Evolutionary conservation across 2,113 vertebrate species (phyloP), one percentile per base, ranked within the genome.

Genomic region (Phyllostomus hastatus): DNA sequence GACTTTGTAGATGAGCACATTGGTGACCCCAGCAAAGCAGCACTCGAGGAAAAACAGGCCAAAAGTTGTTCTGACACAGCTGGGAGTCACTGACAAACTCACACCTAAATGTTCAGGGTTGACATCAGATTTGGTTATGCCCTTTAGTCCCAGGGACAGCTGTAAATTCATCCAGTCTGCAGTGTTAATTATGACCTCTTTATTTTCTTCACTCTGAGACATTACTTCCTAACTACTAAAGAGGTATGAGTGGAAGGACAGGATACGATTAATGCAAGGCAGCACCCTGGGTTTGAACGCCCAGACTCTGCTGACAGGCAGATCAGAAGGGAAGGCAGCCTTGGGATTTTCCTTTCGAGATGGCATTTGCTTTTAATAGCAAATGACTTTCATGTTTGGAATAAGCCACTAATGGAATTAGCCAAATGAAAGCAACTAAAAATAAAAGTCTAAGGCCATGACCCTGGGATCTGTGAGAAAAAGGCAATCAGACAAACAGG

Each of bases 351-450:
- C 88, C 57, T 94, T 94, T 75, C 35, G 86, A 88, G 75, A 93
- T 67, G 85, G 80, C 69, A 64, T 64, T 97, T 95, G 94, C 94
- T 95, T 97, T 84, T 95, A 95, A 96, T 57, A 96, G 91, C 50
- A 89, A 96, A 94, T 69, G 67, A 94, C 95, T 96, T 97, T 95
- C 91, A 87, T 95, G 78, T 91, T 79, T 52, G 4, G 38, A 83
- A 31, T 91, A 96, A 95, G 92, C 69, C 83, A 91, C 78, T 97
- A 94, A 96, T 83, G 93, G 96, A 96, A 96, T 97, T 96, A 92
- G 31, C 67, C 73, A 96, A 95, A 95, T 43, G 88, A 97, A 73
- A 95, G n/a, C 64, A 94, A 89, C 88, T 87, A 95, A 61, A 83
- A 88, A 83, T 43, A 76, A 83, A 97, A 66, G 76, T 95, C 43